Conservation (phyloP, 2,888 invertebrate genomes). For the Cacoxenus indagator region DNA sequence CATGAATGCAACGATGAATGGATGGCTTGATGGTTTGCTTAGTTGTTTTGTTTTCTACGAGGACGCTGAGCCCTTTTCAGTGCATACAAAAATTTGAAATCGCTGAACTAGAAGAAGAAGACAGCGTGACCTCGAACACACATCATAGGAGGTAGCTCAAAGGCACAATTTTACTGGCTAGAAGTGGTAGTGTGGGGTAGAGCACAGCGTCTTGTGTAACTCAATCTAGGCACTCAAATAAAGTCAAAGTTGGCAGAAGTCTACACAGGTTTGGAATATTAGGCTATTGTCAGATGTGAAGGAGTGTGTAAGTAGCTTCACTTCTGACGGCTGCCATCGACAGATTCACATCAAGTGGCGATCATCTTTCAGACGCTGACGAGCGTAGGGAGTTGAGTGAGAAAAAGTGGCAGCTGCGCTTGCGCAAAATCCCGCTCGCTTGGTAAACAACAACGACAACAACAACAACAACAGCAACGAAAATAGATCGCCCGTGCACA, state of each 20-base stretch:
- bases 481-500: constrained; percentile 34
- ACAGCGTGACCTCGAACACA: too few relatives aligned
- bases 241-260: constrained; percentile 17
- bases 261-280: constrained; percentile 6
- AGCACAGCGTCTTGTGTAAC: neutral
- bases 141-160: too few relatives aligned
- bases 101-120: constrained; percentile 17
- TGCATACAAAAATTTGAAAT: neutral
- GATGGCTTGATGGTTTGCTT: neutral
- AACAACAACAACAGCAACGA: neutral
- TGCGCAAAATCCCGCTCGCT: neutral
- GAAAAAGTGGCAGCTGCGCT: constrained; percentile 48
- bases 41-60: too few relatives aligned
- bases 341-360: constrained; percentile 38
- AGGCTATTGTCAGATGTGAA: too few relatives aligned
- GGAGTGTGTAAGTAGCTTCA: neutral
- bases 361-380: constrained; percentile 41
- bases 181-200: neutral
- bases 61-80: neutral
- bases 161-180: too few relatives aligned
- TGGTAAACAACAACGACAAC: too few relatives aligned
- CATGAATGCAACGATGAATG: neutral
- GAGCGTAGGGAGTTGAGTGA: neutral
- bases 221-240: constrained; percentile 23
- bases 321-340: constrained; percentile 14